A percentile compares a stretch with the other conserved stretches of the same genome.
Conservation (phyloP, 2,113 vertebrate species). For the Hippocampus barbouri region DNA sequence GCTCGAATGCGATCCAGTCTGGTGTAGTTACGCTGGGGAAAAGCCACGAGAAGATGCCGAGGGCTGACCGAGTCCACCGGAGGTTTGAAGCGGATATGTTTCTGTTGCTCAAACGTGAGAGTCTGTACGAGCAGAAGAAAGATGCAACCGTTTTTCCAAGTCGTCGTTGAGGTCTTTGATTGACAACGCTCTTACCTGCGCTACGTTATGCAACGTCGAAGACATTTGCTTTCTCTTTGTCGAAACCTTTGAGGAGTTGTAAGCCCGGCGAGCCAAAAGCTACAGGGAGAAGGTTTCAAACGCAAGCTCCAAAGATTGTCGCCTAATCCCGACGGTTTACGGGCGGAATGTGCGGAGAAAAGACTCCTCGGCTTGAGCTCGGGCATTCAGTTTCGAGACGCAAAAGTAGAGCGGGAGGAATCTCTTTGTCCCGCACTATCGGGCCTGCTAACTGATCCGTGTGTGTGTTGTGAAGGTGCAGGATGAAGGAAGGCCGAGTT, state of each 20-base stretch:
- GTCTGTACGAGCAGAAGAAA: too few relatives aligned
- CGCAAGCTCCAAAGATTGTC: not conserved
- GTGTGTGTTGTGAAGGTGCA: slow-evolving; percentile 41
- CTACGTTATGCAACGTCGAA: too few relatives aligned
- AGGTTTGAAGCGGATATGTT: too few relatives aligned
- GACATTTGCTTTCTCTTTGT: not conserved
- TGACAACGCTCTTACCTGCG: too few relatives aligned
- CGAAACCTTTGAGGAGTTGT: not conserved
- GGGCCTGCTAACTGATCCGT: slow-evolving; percentile 55
- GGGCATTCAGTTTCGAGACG: slow-evolving; percentile 11
- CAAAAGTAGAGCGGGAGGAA: not conserved
- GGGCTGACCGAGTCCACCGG: too few relatives aligned
- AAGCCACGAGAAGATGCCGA: too few relatives aligned
- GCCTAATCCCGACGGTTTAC: not conserved
- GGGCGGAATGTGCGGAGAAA: slow-evolving; percentile 35
- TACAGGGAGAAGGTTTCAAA: not conserved
- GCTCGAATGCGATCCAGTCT: too few relatives aligned
- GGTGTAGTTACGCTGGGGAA: too few relatives aligned
- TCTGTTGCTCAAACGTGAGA: too few relatives aligned
- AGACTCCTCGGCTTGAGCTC: slow-evolving; percentile 23
- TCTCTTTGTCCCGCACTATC: slow-evolving; percentile 22
- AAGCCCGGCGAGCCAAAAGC: too few relatives aligned
- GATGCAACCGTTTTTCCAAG: too few relatives aligned
- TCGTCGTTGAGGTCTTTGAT: too few relatives aligned
- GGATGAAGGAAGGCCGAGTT: slow-evolving; percentile 58